These are phyloP conservation scores for Mastacembelus armatus DNA, from an alignment of 2,797 vertebrate genomes.

Conservation along the genomic window DNA sequence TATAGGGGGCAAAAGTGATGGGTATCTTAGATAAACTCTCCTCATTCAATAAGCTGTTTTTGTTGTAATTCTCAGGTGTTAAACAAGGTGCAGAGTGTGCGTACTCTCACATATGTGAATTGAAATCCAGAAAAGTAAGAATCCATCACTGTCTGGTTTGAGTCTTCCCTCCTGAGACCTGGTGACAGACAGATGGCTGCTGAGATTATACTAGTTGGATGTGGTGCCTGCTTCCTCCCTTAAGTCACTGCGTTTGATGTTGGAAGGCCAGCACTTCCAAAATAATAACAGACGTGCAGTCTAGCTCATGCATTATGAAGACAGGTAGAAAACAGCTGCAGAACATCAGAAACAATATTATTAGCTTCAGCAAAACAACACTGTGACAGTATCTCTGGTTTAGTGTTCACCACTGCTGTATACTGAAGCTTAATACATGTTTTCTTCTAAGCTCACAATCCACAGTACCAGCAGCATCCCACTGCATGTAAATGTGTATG, in stretches of 20 bases:
- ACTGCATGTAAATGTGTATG: background rate
- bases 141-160: constrained; percentile 70
- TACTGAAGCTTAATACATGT: constrained; percentile 8
- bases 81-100: constrained; percentile 36
- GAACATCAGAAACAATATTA: constrained; percentile 63
- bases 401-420: constrained; percentile 43
- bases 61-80: constrained; percentile 50
- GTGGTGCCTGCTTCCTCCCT: constrained; percentile 67
- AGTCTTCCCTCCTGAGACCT: constrained; percentile 54
- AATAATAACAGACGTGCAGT: constrained; percentile 67
- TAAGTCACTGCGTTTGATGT: constrained; percentile 73
- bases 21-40: constrained; percentile 44
- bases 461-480: constrained; percentile 1
- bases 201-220: constrained; percentile 70
- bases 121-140: constrained; percentile 59
- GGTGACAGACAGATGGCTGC: constrained; percentile 77
- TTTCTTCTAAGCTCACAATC: constrained; percentile 12
- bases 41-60: constrained; percentile 41
- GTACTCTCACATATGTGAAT: constrained; percentile 37
- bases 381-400: constrained; percentile 38
- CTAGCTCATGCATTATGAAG: constrained; percentile 68
- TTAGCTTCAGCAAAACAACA: constrained; percentile 48
- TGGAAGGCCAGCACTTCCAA: constrained; percentile 74
- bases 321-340: constrained; percentile 65
- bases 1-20: constrained; percentile 17